Conservation (phyloP, 2,888 invertebrate genomes). For the Apamea monoglypha region DNA sequence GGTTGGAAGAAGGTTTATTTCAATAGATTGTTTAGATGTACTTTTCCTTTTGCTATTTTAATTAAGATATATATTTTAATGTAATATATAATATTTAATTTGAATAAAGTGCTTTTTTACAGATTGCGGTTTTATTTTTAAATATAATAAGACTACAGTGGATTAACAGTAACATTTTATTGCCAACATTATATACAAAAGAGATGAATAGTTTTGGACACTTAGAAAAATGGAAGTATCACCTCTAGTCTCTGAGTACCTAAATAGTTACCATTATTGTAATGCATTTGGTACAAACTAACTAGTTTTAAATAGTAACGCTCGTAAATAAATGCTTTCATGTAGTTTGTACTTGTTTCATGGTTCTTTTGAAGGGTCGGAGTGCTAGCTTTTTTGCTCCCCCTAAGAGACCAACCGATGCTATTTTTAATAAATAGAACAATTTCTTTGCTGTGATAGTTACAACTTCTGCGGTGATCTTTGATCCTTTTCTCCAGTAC, state of each 20-base stretch:
- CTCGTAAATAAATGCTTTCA: constrained; percentile 79
- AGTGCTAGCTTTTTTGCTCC: constrained; percentile 79
- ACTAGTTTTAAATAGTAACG: constrained; percentile 70
- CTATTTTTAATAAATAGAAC: constrained; percentile 72
- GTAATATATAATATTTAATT: constrained; percentile 90
- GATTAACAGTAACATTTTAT: constrained; percentile 75
- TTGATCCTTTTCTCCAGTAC: constrained; percentile 83
- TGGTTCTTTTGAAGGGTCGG: constrained; percentile 75
- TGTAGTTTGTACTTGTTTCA: constrained; percentile 82
- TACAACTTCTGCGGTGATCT: constrained; percentile 71
- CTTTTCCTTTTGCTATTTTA: constrained; percentile 88
- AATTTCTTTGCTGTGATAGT: constrained; percentile 75
- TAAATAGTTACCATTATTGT: constrained; percentile 76
- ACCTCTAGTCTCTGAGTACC: constrained; percentile 71
- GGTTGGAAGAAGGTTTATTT: constrained; percentile 88
- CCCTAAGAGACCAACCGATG: constrained; percentile 77
- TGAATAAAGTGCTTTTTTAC: constrained; percentile 90
- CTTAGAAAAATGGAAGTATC: constrained; percentile 69
- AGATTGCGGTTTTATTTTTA: constrained; percentile 68
- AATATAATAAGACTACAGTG: constrained; percentile 39
- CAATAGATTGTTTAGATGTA: constrained; percentile 89
- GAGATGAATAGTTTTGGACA: constrained; percentile 69
- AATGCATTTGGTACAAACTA: constrained; percentile 74
- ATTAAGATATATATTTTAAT: constrained; percentile 90
- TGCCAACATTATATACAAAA: constrained; percentile 83